phyloP scores from a whole-genome alignment of 2,797 vertebrate genomes.

The Tenualosa thibaudeaui region DNA sequence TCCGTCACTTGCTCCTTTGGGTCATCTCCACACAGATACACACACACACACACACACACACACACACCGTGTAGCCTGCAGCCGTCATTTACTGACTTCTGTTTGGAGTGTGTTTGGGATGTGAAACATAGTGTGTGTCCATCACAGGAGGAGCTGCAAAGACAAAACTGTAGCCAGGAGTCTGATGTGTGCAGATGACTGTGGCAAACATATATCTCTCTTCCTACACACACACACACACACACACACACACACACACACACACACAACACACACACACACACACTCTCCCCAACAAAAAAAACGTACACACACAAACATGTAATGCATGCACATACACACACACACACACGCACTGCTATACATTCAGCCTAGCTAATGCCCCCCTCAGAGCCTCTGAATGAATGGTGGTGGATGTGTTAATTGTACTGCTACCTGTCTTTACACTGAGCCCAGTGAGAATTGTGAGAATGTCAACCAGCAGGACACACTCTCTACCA shows the following conservation, averaged over 20 bases:
- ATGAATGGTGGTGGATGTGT: too few relatives aligned
- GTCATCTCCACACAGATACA: conserved; percentile 58
- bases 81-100: conserved; percentile 78
- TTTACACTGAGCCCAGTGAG: too few relatives aligned
- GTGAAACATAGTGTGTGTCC: conserved; percentile 66
- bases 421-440: too few relatives aligned
- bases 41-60: conserved; percentile 32
- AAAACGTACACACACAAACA: background rate
- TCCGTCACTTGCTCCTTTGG: conserved; percentile 75
- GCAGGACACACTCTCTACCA: background rate
- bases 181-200: conserved; percentile 55
- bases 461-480: too few relatives aligned
- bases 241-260: conserved; percentile 16
- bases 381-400: background rate
- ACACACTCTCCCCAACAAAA: conserved; percentile 15
- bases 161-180: conserved; percentile 77
- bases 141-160: conserved; percentile 63
- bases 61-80: conserved; percentile 50
- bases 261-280: conserved; percentile 20
- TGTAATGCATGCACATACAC: background rate
- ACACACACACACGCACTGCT: background rate
- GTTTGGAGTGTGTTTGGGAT: conserved; percentile 77
- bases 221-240: conserved; percentile 28
- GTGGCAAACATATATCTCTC: background rate
- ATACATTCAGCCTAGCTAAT: background rate